Percentiles rank a stretch among this genome's conserved stretches.
phyloP scores from a whole-genome alignment of 2,113 vertebrate species.

The Hymenochirus boettgeri region DNA sequence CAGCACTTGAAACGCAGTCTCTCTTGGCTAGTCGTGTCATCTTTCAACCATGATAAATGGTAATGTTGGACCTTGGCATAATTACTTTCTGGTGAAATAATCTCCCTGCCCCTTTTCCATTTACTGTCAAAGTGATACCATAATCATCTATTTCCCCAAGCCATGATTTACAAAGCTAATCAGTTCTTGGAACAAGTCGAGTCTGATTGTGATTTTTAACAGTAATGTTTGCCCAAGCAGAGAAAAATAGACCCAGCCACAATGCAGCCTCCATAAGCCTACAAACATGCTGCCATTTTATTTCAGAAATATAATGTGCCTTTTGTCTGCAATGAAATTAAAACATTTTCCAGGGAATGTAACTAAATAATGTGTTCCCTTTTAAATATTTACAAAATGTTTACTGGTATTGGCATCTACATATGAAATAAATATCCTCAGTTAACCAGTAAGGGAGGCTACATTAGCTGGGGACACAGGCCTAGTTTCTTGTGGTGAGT shows the following conservation, averaged over 20 bases:
- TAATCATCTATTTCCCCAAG: constrained; percentile 58
- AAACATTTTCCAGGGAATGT: no score
- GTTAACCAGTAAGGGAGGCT: no score
- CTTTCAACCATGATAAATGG: constrained; percentile 88
- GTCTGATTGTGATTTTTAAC: constrained; percentile 2
- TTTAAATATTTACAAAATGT: no score
- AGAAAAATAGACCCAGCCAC: not conserved
- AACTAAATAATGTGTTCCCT: no score
- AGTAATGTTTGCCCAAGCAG: not conserved
- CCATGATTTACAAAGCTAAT: constrained; percentile 64
- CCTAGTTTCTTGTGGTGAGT: no score
- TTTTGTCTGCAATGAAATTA: no score
- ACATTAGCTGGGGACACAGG: no score
- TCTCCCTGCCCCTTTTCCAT: constrained; percentile 59
- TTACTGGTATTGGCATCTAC: no score
- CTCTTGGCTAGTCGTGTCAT: constrained; percentile 87
- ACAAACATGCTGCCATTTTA: not conserved
- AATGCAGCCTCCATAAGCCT: constrained; percentile 11
- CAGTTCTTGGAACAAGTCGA: constrained; percentile 51
- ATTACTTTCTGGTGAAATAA: constrained; percentile 92
- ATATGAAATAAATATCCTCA: no score
- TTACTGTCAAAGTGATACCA: constrained; percentile 44
- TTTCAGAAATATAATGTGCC: no score
- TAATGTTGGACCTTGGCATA: constrained; percentile 72
- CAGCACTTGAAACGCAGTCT: constrained; percentile 77